phyloP scores from a whole-genome alignment of 2,888 invertebrate genomes.

The Cremastinae sp. region DNA sequence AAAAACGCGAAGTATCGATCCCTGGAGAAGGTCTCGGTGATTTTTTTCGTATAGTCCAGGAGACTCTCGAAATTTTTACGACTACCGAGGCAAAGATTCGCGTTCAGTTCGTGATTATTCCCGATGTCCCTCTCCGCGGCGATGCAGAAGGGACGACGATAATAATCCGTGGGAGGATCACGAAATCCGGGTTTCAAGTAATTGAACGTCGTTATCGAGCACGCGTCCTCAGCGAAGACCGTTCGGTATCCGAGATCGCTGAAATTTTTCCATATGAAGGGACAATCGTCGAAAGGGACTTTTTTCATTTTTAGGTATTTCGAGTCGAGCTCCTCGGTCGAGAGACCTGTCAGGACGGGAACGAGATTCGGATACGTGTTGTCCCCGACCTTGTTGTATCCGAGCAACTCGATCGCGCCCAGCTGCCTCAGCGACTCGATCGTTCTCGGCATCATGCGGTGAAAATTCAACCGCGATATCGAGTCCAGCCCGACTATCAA shows the following conservation, averaged over 20 bases:
- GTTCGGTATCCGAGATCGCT: conserved; percentile 88
- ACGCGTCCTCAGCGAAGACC: conserved; percentile 91
- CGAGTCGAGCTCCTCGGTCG: conserved; percentile 84
- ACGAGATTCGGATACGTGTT: conserved; percentile 96
- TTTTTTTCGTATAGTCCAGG: conserved; percentile 86
- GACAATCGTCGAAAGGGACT: conserved; percentile 88
- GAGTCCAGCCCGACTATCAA: conserved; percentile 92
- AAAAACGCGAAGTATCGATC: conserved; percentile 90
- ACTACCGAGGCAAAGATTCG: conserved; percentile 86
- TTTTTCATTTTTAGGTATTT: conserved; percentile 84
- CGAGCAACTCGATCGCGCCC: conserved; percentile 88
- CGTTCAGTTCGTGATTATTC: conserved; percentile 84
- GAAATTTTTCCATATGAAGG: conserved; percentile 92
- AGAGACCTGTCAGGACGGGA: conserved; percentile 88
- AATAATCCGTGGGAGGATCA: conserved; percentile 92
- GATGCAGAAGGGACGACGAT: conserved; percentile 87
- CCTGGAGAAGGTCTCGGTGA: conserved; percentile 83
- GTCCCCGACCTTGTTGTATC: conserved; percentile 96
- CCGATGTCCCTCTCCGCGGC: conserved; percentile 86
- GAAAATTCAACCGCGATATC: conserved; percentile 91
- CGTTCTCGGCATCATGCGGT: conserved; percentile 91
- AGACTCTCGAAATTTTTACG: conserved; percentile 87
- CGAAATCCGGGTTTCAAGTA: conserved; percentile 89
- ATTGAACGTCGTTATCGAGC: conserved; percentile 89
- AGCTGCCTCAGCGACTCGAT: conserved; percentile 83